Conservation (phyloP, 1,140 invertebrate genomes). For the Drosophila jambulina region DNA sequence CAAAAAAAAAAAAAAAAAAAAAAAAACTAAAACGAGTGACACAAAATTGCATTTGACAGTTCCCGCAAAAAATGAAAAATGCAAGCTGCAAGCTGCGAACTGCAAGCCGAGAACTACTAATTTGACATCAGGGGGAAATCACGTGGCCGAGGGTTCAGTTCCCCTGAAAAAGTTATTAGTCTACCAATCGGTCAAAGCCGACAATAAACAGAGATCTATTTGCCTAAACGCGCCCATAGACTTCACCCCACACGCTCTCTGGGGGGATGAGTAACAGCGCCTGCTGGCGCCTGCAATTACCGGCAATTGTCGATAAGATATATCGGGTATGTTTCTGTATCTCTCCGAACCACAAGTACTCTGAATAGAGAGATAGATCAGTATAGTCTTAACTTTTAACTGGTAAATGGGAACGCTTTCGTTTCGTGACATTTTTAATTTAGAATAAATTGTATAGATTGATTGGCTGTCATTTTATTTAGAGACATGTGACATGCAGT, state of each 20-base stretch:
- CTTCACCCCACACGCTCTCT: background rate
- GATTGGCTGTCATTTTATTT: background rate
- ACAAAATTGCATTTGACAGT: constrained; percentile 7
- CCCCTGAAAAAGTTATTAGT: constrained; percentile 40
- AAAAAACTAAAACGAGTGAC: background rate
- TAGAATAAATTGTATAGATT: constrained; percentile 7
- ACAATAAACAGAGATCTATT: constrained; percentile 28
- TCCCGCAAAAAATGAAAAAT: constrained; percentile 13
- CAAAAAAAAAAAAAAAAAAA: background rate
- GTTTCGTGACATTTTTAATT: constrained; percentile 19
- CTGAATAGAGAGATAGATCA: constrained; percentile 1
- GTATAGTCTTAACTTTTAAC: background rate
- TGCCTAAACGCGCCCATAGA: background rate
- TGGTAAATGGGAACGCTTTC: background rate
- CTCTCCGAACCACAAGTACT: constrained; percentile 25
- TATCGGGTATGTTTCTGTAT: constrained; percentile 4
- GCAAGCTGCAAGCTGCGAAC: constrained; percentile 16
- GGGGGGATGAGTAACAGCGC: background rate
- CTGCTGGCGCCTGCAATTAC: constrained; percentile 38
- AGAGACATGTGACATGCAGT: background rate
- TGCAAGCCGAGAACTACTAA: constrained; percentile 49
- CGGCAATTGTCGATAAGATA: constrained; percentile 22
- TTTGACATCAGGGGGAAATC: constrained; percentile 34
- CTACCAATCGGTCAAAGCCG: constrained; percentile 8
- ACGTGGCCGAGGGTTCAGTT: constrained; percentile 39